Conservation (phyloP, 2,113 vertebrate species). For the Oryctolagus cuniculus region mOryCun1.1 NC_091440.1:68166501-68167000, state of each 20-base stretch:
- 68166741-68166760: neutral
- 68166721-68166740: neutral
- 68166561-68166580: constrained; percentile 66
- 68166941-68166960: neutral
- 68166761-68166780: neutral
- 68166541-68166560: constrained; percentile 67
- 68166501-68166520: constrained; percentile 76
- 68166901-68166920: constrained; percentile 6
- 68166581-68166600: constrained; percentile 53
- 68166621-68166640: constrained; percentile 11
- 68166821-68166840: constrained; percentile 2
- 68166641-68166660: constrained; percentile 45
- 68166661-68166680: neutral
- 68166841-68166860: constrained; percentile 21
- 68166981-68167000: neutral
- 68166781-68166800: constrained; percentile 27
- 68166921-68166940: neutral
- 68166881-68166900: neutral
- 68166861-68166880: neutral
- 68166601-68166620: neutral
- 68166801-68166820: neutral
- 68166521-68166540: constrained; percentile 75
- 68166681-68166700: constrained; percentile 35
- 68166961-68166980: neutral
- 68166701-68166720: neutral